Conservation (phyloP, 2,797 vertebrate species). For the Eulemur rubriventer region DNA sequence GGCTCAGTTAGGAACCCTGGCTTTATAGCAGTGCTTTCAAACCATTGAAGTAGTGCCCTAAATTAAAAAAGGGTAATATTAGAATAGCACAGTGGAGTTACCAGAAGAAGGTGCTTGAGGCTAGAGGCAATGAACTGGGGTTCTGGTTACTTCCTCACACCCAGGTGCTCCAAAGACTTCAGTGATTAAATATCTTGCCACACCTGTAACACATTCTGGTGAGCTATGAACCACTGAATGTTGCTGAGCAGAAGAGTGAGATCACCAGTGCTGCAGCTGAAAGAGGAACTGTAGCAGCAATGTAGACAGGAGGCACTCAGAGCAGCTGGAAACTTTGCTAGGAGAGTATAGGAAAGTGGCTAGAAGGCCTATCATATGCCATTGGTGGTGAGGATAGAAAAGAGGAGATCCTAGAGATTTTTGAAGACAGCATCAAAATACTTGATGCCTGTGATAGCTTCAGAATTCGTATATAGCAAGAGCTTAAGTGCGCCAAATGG, state of each 20-base stretch:
- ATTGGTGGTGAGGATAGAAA: neutral
- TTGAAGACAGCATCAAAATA: neutral
- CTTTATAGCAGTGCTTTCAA: neutral
- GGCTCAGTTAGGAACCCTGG: neutral
- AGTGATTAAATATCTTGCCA: neutral
- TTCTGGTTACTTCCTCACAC: neutral
- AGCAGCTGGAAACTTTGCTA: neutral
- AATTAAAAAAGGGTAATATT: neutral
- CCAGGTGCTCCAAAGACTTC: neutral
- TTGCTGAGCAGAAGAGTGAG: neutral
- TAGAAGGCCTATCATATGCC: neutral
- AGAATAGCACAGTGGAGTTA: neutral
- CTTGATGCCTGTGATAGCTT: neutral
- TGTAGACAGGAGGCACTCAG: neutral
- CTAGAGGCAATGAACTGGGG: neutral
- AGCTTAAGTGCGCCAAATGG: neutral
- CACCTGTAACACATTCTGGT: constrained; percentile 39
- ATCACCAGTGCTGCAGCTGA: neutral
- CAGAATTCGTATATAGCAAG: neutral
- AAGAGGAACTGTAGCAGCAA: neutral
- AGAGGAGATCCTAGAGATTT: neutral
- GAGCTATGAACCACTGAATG: constrained; percentile 13
- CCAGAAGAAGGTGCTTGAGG: constrained; percentile 6
- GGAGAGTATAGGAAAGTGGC: neutral
- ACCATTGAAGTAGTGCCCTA: neutral